Evolutionary conservation across 92 coral and sea anemone genomes (phyloP).

Genomic region (Siderastrea siderea): DNA sequence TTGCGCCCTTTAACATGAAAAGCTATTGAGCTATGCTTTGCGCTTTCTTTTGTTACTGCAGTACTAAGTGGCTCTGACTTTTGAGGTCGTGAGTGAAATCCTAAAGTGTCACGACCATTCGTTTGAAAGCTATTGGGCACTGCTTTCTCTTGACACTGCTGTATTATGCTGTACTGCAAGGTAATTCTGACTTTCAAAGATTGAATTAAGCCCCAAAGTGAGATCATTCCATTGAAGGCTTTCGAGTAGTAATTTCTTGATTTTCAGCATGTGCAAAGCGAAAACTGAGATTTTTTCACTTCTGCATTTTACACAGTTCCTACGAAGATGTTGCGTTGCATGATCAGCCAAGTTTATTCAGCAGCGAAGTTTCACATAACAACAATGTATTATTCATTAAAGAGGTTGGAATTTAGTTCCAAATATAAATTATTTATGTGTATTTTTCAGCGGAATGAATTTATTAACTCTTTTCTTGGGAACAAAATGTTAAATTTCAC

Average conservation of each 20-base stretch:
- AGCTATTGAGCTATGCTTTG: too few relatives aligned
- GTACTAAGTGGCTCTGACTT: too few relatives aligned
- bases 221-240: not conserved
- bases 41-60: too few relatives aligned
- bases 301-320: not conserved
- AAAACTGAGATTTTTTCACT: not conserved
- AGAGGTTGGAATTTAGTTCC: constrained; percentile 42
- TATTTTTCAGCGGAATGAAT: constrained; percentile 40
- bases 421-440: constrained; percentile 41
- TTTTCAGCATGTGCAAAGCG: not conserved
- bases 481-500: constrained; percentile 25
- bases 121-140: too few relatives aligned
- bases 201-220: not conserved
- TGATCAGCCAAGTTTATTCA: constrained; percentile 20
- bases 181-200: not conserved
- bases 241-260: not conserved
- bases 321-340: not conserved
- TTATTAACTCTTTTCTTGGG: constrained; percentile 34
- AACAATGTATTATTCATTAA: constrained; percentile 34
- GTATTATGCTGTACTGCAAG: not conserved
- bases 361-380: constrained; percentile 22
- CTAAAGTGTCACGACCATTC: not conserved
- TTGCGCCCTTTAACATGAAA: too few relatives aligned
- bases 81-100: not conserved
- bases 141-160: too few relatives aligned